Evolutionary conservation across 2,113 vertebrate species (phyloP), one percentile per base, ranked within the genome.

Genomic region (Tragelaphus buxtoni): DNA sequence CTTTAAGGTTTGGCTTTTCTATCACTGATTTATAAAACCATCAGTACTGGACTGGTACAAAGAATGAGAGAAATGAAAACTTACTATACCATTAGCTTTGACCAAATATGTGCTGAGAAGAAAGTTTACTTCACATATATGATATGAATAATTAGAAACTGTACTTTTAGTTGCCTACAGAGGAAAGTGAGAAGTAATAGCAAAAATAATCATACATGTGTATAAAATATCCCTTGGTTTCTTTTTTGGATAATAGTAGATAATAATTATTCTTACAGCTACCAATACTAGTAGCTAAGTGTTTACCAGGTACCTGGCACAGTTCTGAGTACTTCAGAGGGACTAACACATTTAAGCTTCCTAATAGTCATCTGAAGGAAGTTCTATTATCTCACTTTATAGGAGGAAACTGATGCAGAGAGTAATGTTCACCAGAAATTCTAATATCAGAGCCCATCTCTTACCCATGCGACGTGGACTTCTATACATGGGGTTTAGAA

Each of bases 101-200:
- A 79, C 35, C 35, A 95, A 79, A 69, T 82, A 84, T 24, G 13
- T 69, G 45, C n/a, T 55, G 35, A 81, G 82, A 94, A 98, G 85
- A 32, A 95, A 91, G 77, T 61, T 2, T 76, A 88, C 30, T 82
- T 77, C 53, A 94, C 32, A 58, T 30, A 45, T 32, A 26, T 92
- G 47, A 55, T 35, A 58, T 20, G 61, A 89, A 91, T 10, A 91
- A 45, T 77, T 85, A 96, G 26, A 89, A 65, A 92, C 2, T 92
- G 65, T 65, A 89, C n/a, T 82, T 89, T 85, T 13, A 86, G 83
- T 86, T 96, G 72, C 56, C 26, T 74, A 11, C 14, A 84, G 10
- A 95, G 18, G 28, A 94, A 97, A 26, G 26, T 39, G n/a, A 56
- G 60, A 88, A 49, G 45, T 32, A 60, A 56, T 76, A 49, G 8